A percentile compares a stretch with the other conserved stretches of the same genome.
phyloP scores from a whole-genome alignment of 2,113 vertebrate species.

The Rhadina sibilatrix region DNA sequence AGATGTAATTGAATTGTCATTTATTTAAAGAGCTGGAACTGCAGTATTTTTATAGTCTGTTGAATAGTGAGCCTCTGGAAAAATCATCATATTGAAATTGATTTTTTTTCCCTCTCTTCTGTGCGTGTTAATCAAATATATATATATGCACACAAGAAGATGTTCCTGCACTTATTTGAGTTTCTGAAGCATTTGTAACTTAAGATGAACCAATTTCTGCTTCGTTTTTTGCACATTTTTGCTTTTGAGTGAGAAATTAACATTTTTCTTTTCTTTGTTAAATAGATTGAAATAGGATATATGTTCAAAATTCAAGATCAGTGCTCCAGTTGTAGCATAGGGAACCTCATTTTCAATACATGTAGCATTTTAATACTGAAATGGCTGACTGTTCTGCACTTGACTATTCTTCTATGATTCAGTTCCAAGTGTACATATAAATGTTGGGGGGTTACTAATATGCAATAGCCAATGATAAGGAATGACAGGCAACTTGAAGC shows the following conservation, averaged over 20 bases:
- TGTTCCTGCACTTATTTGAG: neutral
- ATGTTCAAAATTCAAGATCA: neutral
- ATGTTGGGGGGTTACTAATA: neutral
- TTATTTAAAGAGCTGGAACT: neutral
- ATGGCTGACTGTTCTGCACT: neutral
- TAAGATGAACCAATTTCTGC: neutral
- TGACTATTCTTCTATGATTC: neutral
- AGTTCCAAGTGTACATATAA: neutral
- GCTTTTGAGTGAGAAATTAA: neutral
- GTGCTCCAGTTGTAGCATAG: neutral
- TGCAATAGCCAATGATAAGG: neutral
- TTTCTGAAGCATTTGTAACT: neutral
- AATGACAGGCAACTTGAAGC: neutral
- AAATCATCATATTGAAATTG: neutral
- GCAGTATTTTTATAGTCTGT: neutral
- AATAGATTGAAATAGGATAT: neutral
- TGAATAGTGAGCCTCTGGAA: neutral
- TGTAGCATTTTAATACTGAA: neutral
- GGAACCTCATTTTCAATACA: neutral
- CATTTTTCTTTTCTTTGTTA: neutral
- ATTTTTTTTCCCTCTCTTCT: accelerated
- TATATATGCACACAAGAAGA: neutral
- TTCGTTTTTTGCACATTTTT: neutral
- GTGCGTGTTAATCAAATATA: neutral
- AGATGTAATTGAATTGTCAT: neutral